Evolutionary conservation across 2,113 vertebrate genomes (phyloP).

Genomic region (Paratilapia polleni): DNA sequence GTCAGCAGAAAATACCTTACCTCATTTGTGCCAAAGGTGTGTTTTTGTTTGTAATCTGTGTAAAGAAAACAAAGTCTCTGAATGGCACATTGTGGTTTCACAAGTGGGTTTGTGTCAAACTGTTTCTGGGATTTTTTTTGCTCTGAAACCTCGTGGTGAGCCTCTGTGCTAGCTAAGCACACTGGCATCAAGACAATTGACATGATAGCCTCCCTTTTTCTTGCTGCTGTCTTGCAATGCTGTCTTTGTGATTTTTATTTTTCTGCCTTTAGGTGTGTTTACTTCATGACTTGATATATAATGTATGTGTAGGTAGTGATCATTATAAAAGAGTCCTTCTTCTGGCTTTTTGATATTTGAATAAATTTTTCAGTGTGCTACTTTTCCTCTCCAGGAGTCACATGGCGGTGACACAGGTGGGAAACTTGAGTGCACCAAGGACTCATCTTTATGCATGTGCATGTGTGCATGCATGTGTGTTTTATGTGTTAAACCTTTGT

Average conservation of each 20-base stretch:
- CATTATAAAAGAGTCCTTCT: not conserved
- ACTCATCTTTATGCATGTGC: not conserved
- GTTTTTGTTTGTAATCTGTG: not conserved
- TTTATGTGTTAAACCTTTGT: conserved; percentile 60
- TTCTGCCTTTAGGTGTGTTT: not conserved
- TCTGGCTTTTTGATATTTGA: not conserved
- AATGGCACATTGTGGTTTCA: not conserved
- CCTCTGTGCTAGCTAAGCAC: not conserved
- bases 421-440: not conserved
- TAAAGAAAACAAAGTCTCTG: not conserved
- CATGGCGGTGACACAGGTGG: conserved; percentile 15
- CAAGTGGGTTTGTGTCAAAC: not conserved
- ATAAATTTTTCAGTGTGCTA: not conserved
- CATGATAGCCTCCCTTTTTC: not conserved
- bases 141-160: not conserved
- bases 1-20: not conserved
- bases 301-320: too few relatives aligned
- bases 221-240: not conserved
- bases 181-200: not conserved
- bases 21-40: not conserved
- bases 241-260: not conserved
- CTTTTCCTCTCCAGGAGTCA: not conserved
- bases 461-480: conserved; percentile 10
- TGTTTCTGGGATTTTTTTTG: conserved; percentile 4
- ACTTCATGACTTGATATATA: too few relatives aligned